Conservation (phyloP, 2,113 vertebrate genomes). For the Leptobrachium leishanense region DNA sequence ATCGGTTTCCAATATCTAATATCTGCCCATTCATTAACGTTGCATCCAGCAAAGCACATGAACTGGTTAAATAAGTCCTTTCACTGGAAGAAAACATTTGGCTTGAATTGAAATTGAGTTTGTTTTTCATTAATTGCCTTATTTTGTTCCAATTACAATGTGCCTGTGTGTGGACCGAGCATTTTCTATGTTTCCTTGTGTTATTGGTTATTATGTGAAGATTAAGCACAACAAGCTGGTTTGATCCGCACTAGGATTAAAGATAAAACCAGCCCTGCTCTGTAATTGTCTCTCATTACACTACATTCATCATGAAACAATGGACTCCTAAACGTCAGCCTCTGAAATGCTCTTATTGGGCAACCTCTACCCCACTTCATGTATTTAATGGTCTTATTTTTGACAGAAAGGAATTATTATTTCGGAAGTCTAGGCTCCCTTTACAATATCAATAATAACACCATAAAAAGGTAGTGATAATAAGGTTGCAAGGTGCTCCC, state of each 20-base stretch:
- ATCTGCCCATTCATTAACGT: no score
- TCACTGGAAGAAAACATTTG: no score
- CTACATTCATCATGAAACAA: constrained; percentile 26
- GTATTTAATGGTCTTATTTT: background rate
- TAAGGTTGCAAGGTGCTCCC: background rate
- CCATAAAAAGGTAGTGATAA: background rate
- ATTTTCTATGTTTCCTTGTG: background rate
- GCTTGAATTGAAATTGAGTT: no score
- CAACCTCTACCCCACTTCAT: background rate
- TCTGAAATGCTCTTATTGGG: constrained; percentile 8
- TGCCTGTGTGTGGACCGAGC: background rate
- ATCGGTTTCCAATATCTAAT: no score
- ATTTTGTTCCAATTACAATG: no score
- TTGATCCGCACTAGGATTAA: constrained; percentile 19
- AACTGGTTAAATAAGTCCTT: no score
- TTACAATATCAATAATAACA: background rate
- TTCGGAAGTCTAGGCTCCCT: background rate
- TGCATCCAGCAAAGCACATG: no score
- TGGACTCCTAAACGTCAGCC: background rate
- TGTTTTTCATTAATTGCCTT: no score
- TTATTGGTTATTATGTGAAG: background rate
- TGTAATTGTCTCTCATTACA: constrained; percentile 24
- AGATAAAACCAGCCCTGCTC: constrained; percentile 20
- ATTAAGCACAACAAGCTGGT: constrained; percentile 16
- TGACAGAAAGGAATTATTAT: background rate